These are phyloP conservation scores for Cheilosia vulpina DNA, from an alignment of 2,888 invertebrate genomes.

Conservation along the genomic window DNA sequence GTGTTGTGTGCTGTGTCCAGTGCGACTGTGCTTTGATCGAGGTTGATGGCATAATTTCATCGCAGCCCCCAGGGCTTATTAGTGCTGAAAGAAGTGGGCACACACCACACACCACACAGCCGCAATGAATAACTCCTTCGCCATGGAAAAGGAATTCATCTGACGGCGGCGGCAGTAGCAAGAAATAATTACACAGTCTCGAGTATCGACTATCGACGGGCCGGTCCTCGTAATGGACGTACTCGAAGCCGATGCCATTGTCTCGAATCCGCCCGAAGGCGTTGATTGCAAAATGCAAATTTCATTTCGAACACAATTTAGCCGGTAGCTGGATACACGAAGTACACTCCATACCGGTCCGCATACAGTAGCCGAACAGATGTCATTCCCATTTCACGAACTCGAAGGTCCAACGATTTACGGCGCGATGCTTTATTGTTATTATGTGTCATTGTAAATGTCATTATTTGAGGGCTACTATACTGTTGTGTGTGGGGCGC, in stretches of 20 bases:
- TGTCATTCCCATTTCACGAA: constrained; percentile 69
- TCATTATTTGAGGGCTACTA: constrained; percentile 67
- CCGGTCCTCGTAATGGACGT: constrained; percentile 47
- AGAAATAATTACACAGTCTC: constrained; percentile 70
- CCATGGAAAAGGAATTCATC: constrained; percentile 62
- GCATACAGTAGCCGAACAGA: constrained; percentile 80
- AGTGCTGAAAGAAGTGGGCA: constrained; percentile 77
- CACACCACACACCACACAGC: neutral
- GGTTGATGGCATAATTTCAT: constrained; percentile 84
- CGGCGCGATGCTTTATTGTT: constrained; percentile 65
- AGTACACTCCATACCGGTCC: constrained; percentile 12
- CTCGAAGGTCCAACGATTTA: constrained; percentile 65
- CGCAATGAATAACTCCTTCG: constrained; percentile 36
- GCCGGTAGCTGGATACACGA: constrained; percentile 52
- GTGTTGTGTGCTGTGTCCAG: constrained; percentile 54
- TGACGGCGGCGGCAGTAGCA: constrained; percentile 27
- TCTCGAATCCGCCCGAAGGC: constrained; percentile 80
- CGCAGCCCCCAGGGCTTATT: constrained; percentile 80
- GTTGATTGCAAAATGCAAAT: constrained; percentile 83
- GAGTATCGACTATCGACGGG: constrained; percentile 43
- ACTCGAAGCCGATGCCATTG: constrained; percentile 53
- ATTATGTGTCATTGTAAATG: constrained; percentile 74
- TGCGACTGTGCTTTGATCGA: constrained; percentile 80
- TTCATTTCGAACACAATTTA: constrained; percentile 70
- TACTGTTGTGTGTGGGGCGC: constrained; percentile 12